Percentiles rank a stretch among this genome's conserved stretches.
Conservation (phyloP, 2,113 vertebrate genomes). For the Hippocampus comes region DNA sequence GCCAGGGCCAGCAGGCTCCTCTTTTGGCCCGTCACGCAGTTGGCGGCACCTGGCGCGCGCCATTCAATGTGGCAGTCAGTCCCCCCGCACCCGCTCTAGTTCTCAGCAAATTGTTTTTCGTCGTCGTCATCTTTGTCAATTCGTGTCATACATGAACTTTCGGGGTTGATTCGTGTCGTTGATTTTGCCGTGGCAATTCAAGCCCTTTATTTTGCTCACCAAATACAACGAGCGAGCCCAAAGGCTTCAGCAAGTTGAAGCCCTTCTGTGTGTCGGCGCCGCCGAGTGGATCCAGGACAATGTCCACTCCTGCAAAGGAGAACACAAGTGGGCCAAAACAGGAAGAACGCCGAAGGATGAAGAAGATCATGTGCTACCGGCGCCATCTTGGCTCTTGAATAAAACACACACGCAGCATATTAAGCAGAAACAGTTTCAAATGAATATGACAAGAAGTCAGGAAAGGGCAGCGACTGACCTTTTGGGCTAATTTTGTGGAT, state of each 20-base stretch:
- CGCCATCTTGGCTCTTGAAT: background rate
- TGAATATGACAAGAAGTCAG: background rate
- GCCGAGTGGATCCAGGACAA: slow-evolving; percentile 92
- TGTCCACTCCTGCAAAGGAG: slow-evolving; percentile 81
- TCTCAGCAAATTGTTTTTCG: too few species aligned
- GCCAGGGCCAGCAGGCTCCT: slow-evolving; percentile 88
- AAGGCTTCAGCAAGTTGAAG: slow-evolving; percentile 90
- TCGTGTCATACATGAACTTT: too few species aligned
- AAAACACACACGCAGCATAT: background rate
- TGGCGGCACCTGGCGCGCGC: slow-evolving; percentile 78
- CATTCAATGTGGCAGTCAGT: too few species aligned
- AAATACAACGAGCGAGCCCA: slow-evolving; percentile 90
- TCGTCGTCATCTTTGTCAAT: too few species aligned
- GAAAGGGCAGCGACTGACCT: slow-evolving; percentile 68
- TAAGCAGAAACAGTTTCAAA: too few species aligned
- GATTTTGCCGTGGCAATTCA: too few species aligned
- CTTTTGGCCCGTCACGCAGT: slow-evolving; percentile 89
- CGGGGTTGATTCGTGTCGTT: too few species aligned
- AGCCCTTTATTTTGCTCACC: slow-evolving; percentile 71
- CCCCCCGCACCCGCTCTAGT: too few species aligned
- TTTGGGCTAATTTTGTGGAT: slow-evolving; percentile 92
- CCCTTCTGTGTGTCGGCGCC: slow-evolving; percentile 90
- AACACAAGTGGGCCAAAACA: background rate
- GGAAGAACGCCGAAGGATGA: background rate
- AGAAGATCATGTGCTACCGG: background rate